These are phyloP conservation scores for Andrena bucephala DNA, from an alignment of 2,888 invertebrate species.

Conservation along the genomic window DNA sequence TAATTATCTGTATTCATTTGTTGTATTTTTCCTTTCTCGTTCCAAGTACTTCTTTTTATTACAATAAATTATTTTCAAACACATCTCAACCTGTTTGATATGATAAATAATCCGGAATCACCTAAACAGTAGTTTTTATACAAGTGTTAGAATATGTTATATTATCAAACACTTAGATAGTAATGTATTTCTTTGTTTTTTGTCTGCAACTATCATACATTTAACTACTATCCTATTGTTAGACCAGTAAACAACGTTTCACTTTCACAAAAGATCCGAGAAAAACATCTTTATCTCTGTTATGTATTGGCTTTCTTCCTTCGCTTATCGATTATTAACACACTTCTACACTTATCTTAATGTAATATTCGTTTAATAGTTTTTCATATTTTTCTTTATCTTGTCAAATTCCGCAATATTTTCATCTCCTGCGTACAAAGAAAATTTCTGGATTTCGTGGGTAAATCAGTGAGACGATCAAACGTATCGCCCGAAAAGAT, in stretches of 20 bases:
- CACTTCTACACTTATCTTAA: conserved; percentile 28
- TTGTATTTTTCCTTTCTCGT: conserved; percentile 18
- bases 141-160: conserved; percentile 72
- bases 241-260: conserved; percentile 67
- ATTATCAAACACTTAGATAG: conserved; percentile 73
- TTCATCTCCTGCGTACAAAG: neutral
- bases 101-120: conserved; percentile 69
- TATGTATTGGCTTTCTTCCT: conserved; percentile 23
- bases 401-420: conserved; percentile 13
- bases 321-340: conserved; percentile 41
- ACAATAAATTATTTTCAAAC: conserved; percentile 67
- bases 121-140: conserved; percentile 65
- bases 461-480: conserved; percentile 18
- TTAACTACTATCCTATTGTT: conserved; percentile 68
- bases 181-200: conserved; percentile 63
- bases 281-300: conserved; percentile 50
- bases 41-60: conserved; percentile 28
- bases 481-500: conserved; percentile 25
- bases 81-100: conserved; percentile 59
- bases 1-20: conserved; percentile 23
- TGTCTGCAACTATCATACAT: conserved; percentile 69
- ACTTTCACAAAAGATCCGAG: conserved; percentile 62
- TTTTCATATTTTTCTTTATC: conserved; percentile 34
- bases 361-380: conserved; percentile 41
- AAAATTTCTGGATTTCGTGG: conserved; percentile 9